A percentile compares a stretch with the other conserved stretches of the same genome.
phyloP scores from a whole-genome alignment of 1,140 invertebrate genomes.

The Steinernema feltiae region DNA sequence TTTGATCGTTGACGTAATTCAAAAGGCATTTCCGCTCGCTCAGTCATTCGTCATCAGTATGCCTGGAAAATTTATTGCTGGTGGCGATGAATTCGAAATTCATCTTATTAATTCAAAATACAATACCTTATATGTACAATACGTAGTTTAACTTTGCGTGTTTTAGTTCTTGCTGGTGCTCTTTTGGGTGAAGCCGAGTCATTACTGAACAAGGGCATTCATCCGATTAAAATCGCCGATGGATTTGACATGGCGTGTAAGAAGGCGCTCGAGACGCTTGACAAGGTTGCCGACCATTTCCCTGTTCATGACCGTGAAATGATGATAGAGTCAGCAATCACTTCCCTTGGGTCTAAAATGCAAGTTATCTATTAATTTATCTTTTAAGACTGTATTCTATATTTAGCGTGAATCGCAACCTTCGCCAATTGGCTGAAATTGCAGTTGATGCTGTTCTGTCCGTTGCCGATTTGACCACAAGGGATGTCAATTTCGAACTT shows the following conservation, averaged over 20 bases:
- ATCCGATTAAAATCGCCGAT: slow-evolving; percentile 96
- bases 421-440: slow-evolving; percentile 95
- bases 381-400: not conserved
- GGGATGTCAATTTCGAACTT: slow-evolving; percentile 97
- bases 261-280: slow-evolving; percentile 76
- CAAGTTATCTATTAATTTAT: slow-evolving; percentile 58
- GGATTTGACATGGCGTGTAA: slow-evolving; percentile 95
- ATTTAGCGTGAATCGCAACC: slow-evolving; percentile 62
- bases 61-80: not conserved
- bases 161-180: slow-evolving; percentile 74
- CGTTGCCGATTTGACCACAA: slow-evolving; percentile 83
- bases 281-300: slow-evolving; percentile 81
- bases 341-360: slow-evolving; percentile 98
- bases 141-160: too few relatives aligned
- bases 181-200: slow-evolving; percentile 88
- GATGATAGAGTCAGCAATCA: slow-evolving; percentile 89
- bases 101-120: not conserved
- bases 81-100: not conserved
- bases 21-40: not conserved
- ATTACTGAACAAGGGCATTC: slow-evolving; percentile 89
- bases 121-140: not conserved
- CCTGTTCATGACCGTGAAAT: slow-evolving; percentile 80
- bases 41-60: not conserved
- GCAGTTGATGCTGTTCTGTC: slow-evolving; percentile 90
- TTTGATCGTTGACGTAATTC: not conserved